phyloP scores from a whole-genome alignment of 2,113 vertebrate species.

The Leptodactylus fuscus region DNA sequence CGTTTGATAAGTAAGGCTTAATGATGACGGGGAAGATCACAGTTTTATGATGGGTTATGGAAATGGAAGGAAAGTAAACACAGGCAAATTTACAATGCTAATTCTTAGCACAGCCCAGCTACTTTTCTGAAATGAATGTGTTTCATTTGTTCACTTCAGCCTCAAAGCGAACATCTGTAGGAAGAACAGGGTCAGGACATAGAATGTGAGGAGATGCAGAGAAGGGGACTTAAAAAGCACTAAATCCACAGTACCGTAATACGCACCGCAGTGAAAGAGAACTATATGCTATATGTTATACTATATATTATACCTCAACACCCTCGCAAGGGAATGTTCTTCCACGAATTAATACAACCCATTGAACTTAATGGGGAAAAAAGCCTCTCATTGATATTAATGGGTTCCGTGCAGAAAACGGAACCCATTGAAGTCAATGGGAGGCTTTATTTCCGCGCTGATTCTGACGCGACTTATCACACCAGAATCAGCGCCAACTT shows the following conservation, averaged over 20 bases:
- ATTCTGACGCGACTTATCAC: too few species aligned
- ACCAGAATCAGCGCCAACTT: too few species aligned
- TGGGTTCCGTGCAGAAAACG: too few species aligned
- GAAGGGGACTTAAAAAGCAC: background rate
- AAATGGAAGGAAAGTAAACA: constrained; percentile 24
- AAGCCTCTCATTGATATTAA: too few species aligned
- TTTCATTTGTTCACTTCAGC: background rate
- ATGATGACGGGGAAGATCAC: constrained; percentile 11
- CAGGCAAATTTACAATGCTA: background rate
- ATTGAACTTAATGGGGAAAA: too few species aligned
- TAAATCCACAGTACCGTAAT: background rate
- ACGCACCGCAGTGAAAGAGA: too few species aligned
- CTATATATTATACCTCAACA: too few species aligned
- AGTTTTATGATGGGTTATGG: constrained; percentile 22
- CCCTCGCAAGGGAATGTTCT: too few species aligned
- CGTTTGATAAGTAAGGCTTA: constrained; percentile 23
- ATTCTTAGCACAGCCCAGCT: background rate
- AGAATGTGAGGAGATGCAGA: background rate
- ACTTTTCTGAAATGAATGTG: background rate
- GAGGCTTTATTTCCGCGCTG: too few species aligned
- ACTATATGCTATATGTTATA: too few species aligned
- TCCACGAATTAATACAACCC: too few species aligned
- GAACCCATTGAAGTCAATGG: too few species aligned
- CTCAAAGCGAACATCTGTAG: constrained; percentile 12
- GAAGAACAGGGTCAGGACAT: background rate